A percentile compares a stretch with the other conserved stretches of the same genome.
These are phyloP conservation scores for Pomatostomus ruficeps DNA, from an alignment of 2,113 vertebrate species.

Conservation along the genomic window DNA sequence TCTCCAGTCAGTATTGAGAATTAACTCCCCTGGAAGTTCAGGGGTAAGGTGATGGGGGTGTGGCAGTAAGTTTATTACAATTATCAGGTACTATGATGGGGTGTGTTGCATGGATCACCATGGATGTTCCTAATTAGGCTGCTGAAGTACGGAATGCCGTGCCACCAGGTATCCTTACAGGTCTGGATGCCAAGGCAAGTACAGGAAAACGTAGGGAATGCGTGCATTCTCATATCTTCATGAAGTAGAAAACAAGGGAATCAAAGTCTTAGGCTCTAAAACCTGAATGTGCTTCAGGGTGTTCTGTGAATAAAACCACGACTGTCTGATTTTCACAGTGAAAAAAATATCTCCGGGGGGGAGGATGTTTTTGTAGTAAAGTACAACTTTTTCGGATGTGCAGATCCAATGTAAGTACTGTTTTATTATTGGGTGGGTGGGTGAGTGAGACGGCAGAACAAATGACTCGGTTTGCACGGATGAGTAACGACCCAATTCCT, in stretches of 20 bases:
- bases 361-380: neutral
- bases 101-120: neutral
- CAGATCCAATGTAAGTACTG: neutral
- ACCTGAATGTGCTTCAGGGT: neutral
- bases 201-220: neutral
- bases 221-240: neutral
- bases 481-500: conserved; percentile 28
- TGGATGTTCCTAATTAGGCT: neutral
- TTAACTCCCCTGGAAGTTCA: neutral
- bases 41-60: neutral
- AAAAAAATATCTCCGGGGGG: neutral
- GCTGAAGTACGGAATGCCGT: neutral
- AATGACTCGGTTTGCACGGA: neutral
- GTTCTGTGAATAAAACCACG: neutral
- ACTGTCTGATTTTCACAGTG: neutral
- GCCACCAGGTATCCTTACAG: neutral
- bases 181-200: neutral
- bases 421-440: neutral
- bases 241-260: neutral
- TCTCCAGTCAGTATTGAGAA: neutral
- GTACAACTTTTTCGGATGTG: neutral
- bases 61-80: neutral
- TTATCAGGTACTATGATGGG: neutral
- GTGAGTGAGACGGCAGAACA: neutral
- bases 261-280: neutral